Evolutionary conservation across 2,888 invertebrate genomes (phyloP), one percentile per base, ranked within the genome.

Genomic region (Drosophila mettleri): DNA sequence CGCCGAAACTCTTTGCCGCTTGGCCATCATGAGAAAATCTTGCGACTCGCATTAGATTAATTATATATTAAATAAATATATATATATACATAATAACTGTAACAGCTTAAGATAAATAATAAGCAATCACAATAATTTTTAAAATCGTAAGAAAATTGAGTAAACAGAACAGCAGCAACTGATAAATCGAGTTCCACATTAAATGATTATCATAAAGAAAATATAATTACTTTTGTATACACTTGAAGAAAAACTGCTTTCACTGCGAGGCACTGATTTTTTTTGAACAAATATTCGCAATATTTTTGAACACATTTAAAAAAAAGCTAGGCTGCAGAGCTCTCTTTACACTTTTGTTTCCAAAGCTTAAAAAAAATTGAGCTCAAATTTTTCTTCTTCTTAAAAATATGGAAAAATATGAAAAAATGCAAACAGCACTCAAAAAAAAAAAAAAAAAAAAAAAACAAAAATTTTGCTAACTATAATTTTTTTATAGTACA

Each of bases 1-100:
- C 10, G n/a, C 33, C 29, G 33, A n/a, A 33, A 5, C 33, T 9
- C 24, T n/a, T n/a, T n/a, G n/a, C n/a, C 27, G 29, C 16, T 31
- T 12, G 41, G 20, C 29, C 38, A 31, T 22, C 53, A 54, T 16
- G 20, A 5, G 14, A 14, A 38, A 38, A 52, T 38, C 52, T 18
- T 45, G 16, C 6, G 27, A 27, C 5, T 27, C 16, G 27, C 51
- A 20, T 31, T 41, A 12, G 16, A 33, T 24, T 24, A 16, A 24
- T 16, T 54, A 12, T 22, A 9, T 2, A 12, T 31, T 22, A n/a
- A n/a, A 39, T 7, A 31, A 29, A 10, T n/a, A n/a, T n/a, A n/a
- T n/a, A n/a, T n/a, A n/a, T n/a, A n/a, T n/a, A n/a, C n/a, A n/a
- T n/a, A n/a, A n/a, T n/a, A n/a, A n/a, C n/a, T n/a, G n/a, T n/a